These are phyloP conservation scores for Ormia ochracea DNA, from an alignment of 2,888 invertebrate genomes.

Conservation along the genomic window DNA sequence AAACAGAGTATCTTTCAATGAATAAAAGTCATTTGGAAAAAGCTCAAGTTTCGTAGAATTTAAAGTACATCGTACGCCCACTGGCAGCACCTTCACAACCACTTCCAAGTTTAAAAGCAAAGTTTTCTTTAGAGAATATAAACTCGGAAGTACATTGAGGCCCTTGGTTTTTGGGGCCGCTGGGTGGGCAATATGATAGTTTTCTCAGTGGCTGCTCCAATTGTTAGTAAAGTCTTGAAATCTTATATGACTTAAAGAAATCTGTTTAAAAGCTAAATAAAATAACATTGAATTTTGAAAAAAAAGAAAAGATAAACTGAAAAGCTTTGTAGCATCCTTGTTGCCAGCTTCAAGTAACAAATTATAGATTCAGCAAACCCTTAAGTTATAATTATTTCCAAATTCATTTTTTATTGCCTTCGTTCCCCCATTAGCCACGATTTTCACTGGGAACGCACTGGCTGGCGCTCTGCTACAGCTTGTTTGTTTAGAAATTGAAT, in stretches of 20 bases:
- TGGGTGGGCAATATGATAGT: no score
- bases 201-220: no score
- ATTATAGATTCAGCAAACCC: background rate
- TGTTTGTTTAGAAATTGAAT: slow-evolving; percentile 9
- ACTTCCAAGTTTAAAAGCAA: background rate
- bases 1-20: slow-evolving; percentile 2
- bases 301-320: no score
- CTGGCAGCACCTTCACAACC: background rate
- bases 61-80: background rate
- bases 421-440: background rate
- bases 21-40: slow-evolving; percentile 20
- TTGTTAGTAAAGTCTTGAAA: no score
- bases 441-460: background rate
- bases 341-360: background rate
- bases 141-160: no score
- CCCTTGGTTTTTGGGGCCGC: no score
- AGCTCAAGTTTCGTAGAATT: slow-evolving; percentile 27
- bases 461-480: background rate
- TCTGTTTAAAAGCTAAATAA: no score
- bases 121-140: no score
- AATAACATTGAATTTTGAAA: no score
- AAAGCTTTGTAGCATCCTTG: no score
- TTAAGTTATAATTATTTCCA: background rate
- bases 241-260: no score
- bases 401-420: background rate